These are phyloP conservation scores for Echinarachnius parma DNA, from an alignment of 53 echinoderm and acorn worm genomes.

Conservation along the genomic window DNA sequence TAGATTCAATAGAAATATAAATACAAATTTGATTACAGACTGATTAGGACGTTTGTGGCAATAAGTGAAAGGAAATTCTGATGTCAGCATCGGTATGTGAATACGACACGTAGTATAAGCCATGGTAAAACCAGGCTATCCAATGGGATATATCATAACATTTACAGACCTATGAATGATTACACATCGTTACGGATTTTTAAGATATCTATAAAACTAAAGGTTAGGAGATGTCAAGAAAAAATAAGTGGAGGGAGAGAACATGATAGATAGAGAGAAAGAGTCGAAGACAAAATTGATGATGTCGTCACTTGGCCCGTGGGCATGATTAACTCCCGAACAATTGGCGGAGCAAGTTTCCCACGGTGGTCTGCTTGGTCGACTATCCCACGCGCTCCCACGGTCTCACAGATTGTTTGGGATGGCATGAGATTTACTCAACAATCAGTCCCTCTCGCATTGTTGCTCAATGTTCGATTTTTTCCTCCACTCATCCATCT, in stretches of 20 bases:
- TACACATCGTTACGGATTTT: too few relatives aligned
- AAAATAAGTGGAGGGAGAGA: not conserved
- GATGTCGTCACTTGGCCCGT: slow-evolving; percentile 29
- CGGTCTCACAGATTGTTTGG: slow-evolving; percentile 11
- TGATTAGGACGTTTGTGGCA: too few relatives aligned
- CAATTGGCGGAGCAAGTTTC: slow-evolving; percentile 35
- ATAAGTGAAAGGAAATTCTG: too few relatives aligned
- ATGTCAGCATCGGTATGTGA: too few relatives aligned
- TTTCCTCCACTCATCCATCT: slow-evolving; percentile 2
- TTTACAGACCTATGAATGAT: too few relatives aligned
- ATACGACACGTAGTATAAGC: too few relatives aligned
- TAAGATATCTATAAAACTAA: too few relatives aligned
- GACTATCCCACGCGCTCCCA: slow-evolving; percentile 45
- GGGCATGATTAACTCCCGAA: slow-evolving; percentile 1
- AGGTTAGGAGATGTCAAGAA: slow-evolving; percentile 34
- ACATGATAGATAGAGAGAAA: not conserved
- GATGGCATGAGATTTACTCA: slow-evolving; percentile 36
- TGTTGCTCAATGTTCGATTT: slow-evolving; percentile 37
- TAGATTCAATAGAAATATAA: too few relatives aligned
- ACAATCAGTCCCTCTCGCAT: slow-evolving; percentile 43
- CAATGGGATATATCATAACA: too few relatives aligned
- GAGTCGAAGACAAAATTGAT: slow-evolving; percentile 2
- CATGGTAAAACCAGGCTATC: too few relatives aligned
- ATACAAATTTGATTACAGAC: too few relatives aligned
- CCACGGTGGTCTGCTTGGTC: slow-evolving; percentile 11